Percentiles rank a stretch among this genome's conserved stretches.
These are phyloP conservation scores for Anagrus nilaparvatae DNA, from an alignment of 1,140 invertebrate species.

Conservation along the genomic window DNA sequence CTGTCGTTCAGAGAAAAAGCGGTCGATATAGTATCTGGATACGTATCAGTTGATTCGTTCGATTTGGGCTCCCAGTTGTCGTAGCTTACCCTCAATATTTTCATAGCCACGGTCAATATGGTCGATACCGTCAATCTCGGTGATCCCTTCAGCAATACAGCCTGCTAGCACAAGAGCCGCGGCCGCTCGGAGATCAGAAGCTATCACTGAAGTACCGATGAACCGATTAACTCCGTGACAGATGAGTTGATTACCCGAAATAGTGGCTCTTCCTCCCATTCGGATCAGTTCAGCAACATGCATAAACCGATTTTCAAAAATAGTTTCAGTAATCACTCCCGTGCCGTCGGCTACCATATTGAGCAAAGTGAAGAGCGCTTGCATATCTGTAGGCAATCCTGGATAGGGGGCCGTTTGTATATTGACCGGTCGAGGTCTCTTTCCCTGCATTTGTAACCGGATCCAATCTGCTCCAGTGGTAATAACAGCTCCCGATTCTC, in stretches of 20 bases:
- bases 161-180: slow-evolving; percentile 25
- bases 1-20: no score
- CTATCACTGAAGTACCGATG: slow-evolving; percentile 22
- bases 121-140: slow-evolving; percentile 21
- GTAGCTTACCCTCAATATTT: slow-evolving; percentile 24
- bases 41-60: no score
- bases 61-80: slow-evolving; percentile 17
- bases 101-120: slow-evolving; percentile 30
- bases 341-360: slow-evolving; percentile 17
- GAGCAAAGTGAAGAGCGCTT: slow-evolving; percentile 22
- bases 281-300: slow-evolving; percentile 21
- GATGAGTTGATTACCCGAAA: slow-evolving; percentile 13
- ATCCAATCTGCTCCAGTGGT: slow-evolving; percentile 15
- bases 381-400: slow-evolving; percentile 28
- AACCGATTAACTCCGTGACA: slow-evolving; percentile 19
- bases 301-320: slow-evolving; percentile 29
- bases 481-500: slow-evolving; percentile 16
- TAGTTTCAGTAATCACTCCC: slow-evolving; percentile 20
- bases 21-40: no score
- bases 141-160: slow-evolving; percentile 20
- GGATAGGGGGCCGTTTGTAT: slow-evolving; percentile 23
- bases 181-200: slow-evolving; percentile 26
- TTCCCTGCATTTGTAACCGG: slow-evolving; percentile 15
- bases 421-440: slow-evolving; percentile 15
- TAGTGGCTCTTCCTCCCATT: slow-evolving; percentile 22